Percentiles rank a stretch among this genome's conserved stretches.
These are phyloP conservation scores for Zaprionus obscuricornis DNA, from an alignment of 2,888 invertebrate species.

Conservation along the genomic window DNA sequence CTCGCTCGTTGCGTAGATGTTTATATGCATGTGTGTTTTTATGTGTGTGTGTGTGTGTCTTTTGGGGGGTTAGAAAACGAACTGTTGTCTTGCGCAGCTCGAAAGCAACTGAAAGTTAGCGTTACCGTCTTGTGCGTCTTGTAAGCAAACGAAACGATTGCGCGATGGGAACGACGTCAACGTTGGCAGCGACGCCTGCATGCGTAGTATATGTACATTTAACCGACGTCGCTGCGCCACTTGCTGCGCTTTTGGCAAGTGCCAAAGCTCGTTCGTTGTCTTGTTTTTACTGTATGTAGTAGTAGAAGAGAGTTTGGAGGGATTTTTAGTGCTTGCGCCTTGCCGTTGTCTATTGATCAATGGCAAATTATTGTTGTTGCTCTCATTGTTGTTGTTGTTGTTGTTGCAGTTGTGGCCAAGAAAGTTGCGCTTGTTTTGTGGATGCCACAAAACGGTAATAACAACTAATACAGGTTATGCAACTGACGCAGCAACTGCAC, in stretches of 20 bases:
- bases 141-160: conserved; percentile 52
- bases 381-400: conserved; percentile 3
- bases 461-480: conserved; percentile 76
- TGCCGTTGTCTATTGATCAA: conserved; percentile 57
- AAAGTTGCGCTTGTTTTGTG: conserved; percentile 36
- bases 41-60: no score
- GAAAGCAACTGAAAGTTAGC: conserved; percentile 73
- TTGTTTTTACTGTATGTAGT: no score
- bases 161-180: conserved; percentile 7
- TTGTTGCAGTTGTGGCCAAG: conserved; percentile 18
- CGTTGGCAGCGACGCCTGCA: conserved; percentile 34
- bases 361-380: conserved; percentile 40
- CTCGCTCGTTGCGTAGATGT: background rate
- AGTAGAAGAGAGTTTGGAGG: no score
- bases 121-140: conserved; percentile 62
- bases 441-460: conserved; percentile 68
- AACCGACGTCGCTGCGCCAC: conserved; percentile 22
- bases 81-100: conserved; percentile 71
- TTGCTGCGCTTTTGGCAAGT: conserved; percentile 73
- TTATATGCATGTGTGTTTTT: no score
- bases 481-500: conserved; percentile 58
- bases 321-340: no score
- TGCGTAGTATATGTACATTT: conserved; percentile 13
- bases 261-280: conserved; percentile 37
- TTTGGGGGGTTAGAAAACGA: conserved; percentile 26